Base-by-base conservation (phyloP, 2,797 vertebrate genomes). In the Danio kyathit region DNA sequence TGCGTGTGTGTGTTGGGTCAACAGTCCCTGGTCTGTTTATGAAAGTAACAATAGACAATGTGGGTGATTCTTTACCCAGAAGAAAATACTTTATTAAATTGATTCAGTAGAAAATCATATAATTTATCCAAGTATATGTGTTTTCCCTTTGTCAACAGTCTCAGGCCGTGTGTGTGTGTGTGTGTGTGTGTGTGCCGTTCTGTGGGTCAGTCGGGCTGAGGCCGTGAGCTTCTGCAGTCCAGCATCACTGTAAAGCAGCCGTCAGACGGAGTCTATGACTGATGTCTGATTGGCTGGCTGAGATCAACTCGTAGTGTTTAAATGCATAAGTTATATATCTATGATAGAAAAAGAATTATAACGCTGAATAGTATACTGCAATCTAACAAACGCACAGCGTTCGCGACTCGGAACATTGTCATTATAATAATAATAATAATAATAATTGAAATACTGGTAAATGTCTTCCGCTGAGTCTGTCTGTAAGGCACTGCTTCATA, bases 331-430 rank as follows among this genome's bases (percentile, higher is more conserved):
- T 96, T 96, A 96, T 94, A 96, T 95, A 96, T 95, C 95, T 94
- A 95, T 95, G 94, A 96, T 94, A 95, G 95, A 95, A 96, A 95
- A 92, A 89, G 86, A 90, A 90, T 94, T 93, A 92, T 89, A 92
- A 93, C 92, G 94, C 88, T 92, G 94, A 94, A 92, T 94, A 91
- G 94, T 91, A 94, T 94, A 95, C 91, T 95, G 95, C 92, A 87
- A 90, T 95, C 97, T 97, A 94, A 98, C 98, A 96, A 99, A 97
- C 98, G 98, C 98, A 97, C 98, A 99, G 97, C 98, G 95, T 95
- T 97, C 94, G 98, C 94, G 97, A 95, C 88, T 79, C 82, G 69
- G 89, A 92, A 94, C 64, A 21, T 76, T n/a, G 13, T 44, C n/a
- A 56, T 77, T 92, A 84, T 77, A 85, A 83, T 70, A 83, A 83